Percentiles rank a stretch among this genome's conserved stretches.
phyloP scores from a whole-genome alignment of 2,113 vertebrate genomes.

The Propithecus coquereli region DNA sequence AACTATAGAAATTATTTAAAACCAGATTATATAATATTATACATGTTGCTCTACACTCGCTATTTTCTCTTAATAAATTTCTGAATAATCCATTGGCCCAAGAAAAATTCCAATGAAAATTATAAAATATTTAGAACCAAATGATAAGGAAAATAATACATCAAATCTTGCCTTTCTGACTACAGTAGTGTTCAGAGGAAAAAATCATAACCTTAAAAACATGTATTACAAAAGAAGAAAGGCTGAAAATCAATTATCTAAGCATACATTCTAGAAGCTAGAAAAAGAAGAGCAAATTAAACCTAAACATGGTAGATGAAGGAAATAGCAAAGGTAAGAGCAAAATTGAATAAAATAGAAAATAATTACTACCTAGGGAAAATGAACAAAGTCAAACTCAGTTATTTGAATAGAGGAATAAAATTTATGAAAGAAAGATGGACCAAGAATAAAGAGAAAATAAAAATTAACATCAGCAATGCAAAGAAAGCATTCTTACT shows the following conservation, averaged over 20 bases:
- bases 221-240: background rate
- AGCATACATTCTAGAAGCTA: background rate
- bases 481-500: background rate
- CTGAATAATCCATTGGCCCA: background rate
- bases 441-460: background rate
- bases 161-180: background rate
- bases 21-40: background rate
- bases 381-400: background rate
- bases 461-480: background rate
- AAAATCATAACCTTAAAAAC: background rate
- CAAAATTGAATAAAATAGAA: background rate
- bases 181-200: background rate
- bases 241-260: background rate
- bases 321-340: background rate
- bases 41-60: background rate
- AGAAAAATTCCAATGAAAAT: background rate
- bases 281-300: background rate
- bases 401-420: background rate
- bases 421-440: background rate
- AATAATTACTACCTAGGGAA: background rate
- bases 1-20: background rate
- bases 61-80: background rate
- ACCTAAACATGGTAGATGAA: background rate
- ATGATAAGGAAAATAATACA: background rate
- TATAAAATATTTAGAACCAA: background rate